These are phyloP conservation scores for Cariama cristata DNA, from an alignment of 2,113 vertebrate species.

Conservation along the genomic window DNA sequence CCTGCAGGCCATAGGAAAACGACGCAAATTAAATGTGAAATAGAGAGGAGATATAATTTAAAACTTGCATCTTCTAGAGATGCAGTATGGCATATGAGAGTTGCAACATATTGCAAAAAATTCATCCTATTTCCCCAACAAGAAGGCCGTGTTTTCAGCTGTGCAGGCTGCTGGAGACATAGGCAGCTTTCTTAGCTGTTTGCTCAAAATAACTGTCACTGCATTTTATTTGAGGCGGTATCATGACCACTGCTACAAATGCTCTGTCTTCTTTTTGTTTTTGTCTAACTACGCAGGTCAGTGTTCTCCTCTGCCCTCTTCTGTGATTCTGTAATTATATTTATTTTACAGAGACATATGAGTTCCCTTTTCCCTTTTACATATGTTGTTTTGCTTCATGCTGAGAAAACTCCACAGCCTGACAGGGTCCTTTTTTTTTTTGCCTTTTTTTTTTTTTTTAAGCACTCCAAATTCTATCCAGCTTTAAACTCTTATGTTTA, in stretches of 20 bases:
- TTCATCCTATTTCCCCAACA: slow-evolving; percentile 42
- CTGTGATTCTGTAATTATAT: slow-evolving; percentile 62
- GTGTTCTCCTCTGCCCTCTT: slow-evolving; percentile 26
- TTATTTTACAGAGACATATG: slow-evolving; percentile 69
- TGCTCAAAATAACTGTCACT: background rate
- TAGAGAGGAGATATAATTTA: slow-evolving; percentile 5
- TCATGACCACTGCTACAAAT: background rate
- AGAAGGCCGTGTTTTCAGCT: slow-evolving; percentile 22
- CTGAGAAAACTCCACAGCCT: slow-evolving; percentile 72
- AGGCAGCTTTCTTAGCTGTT: background rate
- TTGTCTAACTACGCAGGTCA: background rate
- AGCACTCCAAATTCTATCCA: slow-evolving; percentile 75
- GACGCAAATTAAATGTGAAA: slow-evolving; percentile 37
- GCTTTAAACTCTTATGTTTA: slow-evolving; percentile 79
- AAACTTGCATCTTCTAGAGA: slow-evolving; percentile 45
- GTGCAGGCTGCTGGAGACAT: slow-evolving; percentile 9
- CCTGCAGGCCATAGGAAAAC: slow-evolving; percentile 52
- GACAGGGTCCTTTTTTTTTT: slow-evolving; percentile 18
- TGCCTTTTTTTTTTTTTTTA: slow-evolving; percentile 10
- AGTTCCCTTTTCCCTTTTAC: slow-evolving; percentile 62
- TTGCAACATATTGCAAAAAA: slow-evolving; percentile 55
- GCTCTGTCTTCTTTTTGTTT: background rate
- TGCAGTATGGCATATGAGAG: slow-evolving; percentile 38
- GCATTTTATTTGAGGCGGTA: background rate
- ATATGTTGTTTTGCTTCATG: slow-evolving; percentile 76